Base-by-base conservation (phyloP, 2,888 invertebrate genomes). In the Plemyria rubiginata region DNA sequence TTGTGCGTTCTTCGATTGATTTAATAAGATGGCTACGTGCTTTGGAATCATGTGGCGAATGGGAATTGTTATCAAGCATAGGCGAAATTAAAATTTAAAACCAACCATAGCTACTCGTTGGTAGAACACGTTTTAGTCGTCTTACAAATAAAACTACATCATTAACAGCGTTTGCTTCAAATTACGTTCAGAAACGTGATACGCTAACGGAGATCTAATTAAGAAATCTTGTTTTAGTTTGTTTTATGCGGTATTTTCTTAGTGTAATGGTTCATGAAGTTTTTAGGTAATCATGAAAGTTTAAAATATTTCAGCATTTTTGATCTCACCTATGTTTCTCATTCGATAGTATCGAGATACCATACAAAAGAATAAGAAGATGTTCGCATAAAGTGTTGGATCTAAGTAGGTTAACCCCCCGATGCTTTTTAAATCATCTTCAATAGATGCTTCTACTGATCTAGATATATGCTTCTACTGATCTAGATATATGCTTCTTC, bases 221-320 rank as follows among this genome's bases (percentile, higher is more conserved):
- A 9, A 11, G 41, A 3, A 38, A 43, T 51, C 4, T 43, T 8
- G 46, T 46, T 41, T 15, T 1, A 40, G 32, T 41, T 45, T 40
- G 48, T 54, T 54, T 54, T 11, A 11, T 32, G 54, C 54, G 41
- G 48, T 48, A 43, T 32, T 29, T 29, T 15, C 32, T 49, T 48
- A 38, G 8, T 28, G 22, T 28, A 22, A 28, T 52, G 40, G 40
- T 52, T 52, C 28, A 29, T 22, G 22, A 22, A n/a, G 12, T n/a
- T n/a, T n/a, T n/a, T 7, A 16, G 8, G 6, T 7, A 40, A 40
- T 57, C 7, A 16, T 45, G 7, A 29, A 43, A n/a, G n/a, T n/a
- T n/a, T n/a, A n/a, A n/a, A n/a, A n/a, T n/a, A n/a, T n/a, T n/a
- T n/a, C n/a, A n/a, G n/a, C n/a, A n/a, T n/a, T n/a, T n/a, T n/a